phyloP scores from a whole-genome alignment of 1,140 invertebrate genomes.

The Drosophila equinoxialis region DNA sequence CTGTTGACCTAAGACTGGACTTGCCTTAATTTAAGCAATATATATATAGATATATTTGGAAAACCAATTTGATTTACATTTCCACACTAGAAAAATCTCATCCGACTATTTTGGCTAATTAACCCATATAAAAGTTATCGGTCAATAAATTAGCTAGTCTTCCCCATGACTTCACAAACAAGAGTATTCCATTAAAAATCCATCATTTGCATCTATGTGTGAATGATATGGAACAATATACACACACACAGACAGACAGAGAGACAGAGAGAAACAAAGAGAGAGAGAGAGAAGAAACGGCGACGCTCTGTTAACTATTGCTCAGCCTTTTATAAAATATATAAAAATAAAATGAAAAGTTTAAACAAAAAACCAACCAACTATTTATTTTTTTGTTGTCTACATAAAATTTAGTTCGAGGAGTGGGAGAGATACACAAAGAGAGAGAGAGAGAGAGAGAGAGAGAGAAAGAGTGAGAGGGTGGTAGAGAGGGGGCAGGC shows the following conservation, averaged over 20 bases:
- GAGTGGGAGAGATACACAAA: background rate
- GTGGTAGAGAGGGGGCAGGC: background rate
- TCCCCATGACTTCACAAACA: conserved; percentile 48
- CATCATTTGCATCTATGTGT: conserved; percentile 69
- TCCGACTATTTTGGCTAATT: background rate
- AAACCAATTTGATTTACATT: conserved; percentile 4
- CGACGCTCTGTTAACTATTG: conserved; percentile 6
- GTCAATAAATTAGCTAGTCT: conserved; percentile 4
- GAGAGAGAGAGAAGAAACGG: background rate
- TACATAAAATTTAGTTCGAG: background rate
- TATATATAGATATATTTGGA: too few relatives aligned
- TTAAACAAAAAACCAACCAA: conserved; percentile 25
- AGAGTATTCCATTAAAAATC: conserved; percentile 44
- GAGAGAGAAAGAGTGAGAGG: background rate
- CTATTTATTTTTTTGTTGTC: conserved; percentile 20
- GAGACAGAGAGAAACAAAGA: background rate
- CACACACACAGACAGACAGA: background rate
- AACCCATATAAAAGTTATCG: conserved; percentile 14
- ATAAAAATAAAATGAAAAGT: conserved; percentile 59
- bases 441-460: background rate
- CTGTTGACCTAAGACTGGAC: too few relatives aligned
- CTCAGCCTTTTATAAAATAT: conserved; percentile 37
- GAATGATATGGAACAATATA: conserved; percentile 61
- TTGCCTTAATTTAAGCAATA: too few relatives aligned
- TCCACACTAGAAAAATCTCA: background rate